These are phyloP conservation scores for Trachops cirrhosus DNA, from an alignment of 2,797 vertebrate genomes.

Conservation along the genomic window DNA sequence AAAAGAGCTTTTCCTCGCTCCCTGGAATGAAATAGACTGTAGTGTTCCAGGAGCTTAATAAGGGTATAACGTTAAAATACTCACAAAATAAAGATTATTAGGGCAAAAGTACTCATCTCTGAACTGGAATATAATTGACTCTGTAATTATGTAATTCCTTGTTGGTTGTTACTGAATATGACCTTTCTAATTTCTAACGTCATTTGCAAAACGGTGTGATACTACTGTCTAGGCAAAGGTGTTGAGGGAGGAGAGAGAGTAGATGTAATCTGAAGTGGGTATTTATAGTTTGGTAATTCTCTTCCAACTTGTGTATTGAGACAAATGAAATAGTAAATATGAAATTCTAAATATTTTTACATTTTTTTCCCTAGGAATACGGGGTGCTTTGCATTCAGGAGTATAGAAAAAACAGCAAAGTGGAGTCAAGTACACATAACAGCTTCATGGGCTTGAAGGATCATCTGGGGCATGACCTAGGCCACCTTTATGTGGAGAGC, in stretches of 20 bases:
- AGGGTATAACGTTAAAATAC: not conserved
- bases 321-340: not conserved
- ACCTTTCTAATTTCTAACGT: not conserved
- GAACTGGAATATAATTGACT: not conserved
- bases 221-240: not conserved
- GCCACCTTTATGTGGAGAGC: constrained; percentile 92
- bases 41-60: not conserved
- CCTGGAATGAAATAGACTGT: not conserved
- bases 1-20: not conserved
- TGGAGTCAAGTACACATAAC: constrained; percentile 91
- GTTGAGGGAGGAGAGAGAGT: not conserved
- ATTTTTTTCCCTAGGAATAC: constrained; percentile 84
- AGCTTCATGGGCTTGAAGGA: constrained; percentile 99
- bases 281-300: not conserved
- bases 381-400: constrained; percentile 84
- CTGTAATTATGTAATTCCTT: constrained; percentile 7
- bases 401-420: constrained; percentile 86
- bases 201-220: not conserved
- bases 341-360: constrained; percentile 62
- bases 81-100: constrained; percentile 37
- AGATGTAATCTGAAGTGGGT: not conserved
- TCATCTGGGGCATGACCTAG: constrained; percentile 93
- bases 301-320: not conserved
- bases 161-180: not conserved
- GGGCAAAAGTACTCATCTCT: not conserved